Evolutionary conservation across 92 coral and sea anemone species (phyloP).

Genomic region (Epizoanthus stellaris): DNA sequence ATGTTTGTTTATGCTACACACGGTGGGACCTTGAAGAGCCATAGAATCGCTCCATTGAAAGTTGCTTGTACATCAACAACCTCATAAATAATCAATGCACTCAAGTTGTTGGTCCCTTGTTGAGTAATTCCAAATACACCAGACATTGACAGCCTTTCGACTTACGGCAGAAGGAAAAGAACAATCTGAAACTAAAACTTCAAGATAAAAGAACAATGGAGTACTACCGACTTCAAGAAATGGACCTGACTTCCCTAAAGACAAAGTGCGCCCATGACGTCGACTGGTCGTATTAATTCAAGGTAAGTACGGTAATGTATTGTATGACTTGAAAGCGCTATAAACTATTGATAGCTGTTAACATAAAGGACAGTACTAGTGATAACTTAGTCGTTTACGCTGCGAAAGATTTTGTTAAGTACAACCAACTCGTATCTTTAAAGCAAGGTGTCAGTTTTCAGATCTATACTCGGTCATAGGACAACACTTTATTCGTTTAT

Average conservation of each 20-base stretch:
- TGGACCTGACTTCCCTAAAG: background rate
- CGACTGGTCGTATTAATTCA: background rate
- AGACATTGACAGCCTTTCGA: background rate
- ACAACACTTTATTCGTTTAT: no score
- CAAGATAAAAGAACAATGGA: background rate
- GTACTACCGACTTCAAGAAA: background rate
- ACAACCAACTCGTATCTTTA: no score
- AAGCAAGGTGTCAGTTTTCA: no score
- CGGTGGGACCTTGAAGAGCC: background rate
- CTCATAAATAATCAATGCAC: constrained; percentile 17
- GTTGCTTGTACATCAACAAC: constrained; percentile 44
- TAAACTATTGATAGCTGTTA: background rate
- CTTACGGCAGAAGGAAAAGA: background rate
- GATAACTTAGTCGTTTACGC: background rate
- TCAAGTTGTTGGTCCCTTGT: background rate
- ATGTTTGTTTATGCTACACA: constrained; percentile 5
- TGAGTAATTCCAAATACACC: background rate
- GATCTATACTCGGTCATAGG: no score
- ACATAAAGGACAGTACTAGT: background rate
- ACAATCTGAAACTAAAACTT: background rate
- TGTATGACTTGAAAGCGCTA: constrained; percentile 8
- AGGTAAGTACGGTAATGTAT: constrained; percentile 2
- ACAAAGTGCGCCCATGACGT: background rate
- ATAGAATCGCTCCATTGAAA: constrained; percentile 50
- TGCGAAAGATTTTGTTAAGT: no score